Percentiles rank a stretch among this genome's conserved stretches.
These are phyloP conservation scores for Stomatorhinus walkeri DNA, from an alignment of 2,797 vertebrate genomes.

Conservation along the genomic window DNA sequence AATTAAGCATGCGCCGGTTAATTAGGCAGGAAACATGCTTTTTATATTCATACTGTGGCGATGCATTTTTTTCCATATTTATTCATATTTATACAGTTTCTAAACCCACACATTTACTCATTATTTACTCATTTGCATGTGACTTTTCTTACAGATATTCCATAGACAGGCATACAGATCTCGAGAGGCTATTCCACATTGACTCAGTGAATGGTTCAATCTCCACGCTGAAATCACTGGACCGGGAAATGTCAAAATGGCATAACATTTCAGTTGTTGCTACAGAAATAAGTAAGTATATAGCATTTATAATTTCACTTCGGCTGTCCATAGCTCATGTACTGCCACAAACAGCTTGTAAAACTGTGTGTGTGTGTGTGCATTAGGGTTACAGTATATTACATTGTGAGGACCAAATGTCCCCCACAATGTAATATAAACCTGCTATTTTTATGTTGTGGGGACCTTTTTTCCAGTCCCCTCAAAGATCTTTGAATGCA, in stretches of 20 bases:
- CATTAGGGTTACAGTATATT: too few species aligned
- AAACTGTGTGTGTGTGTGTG: neutral
- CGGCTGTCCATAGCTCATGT: neutral
- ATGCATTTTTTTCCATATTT: slow-evolving; percentile 1
- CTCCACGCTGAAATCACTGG: slow-evolving; percentile 66
- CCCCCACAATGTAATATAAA: too few species aligned
- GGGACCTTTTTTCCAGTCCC: neutral
- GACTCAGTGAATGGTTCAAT: slow-evolving; percentile 73
- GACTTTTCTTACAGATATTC: slow-evolving; percentile 57
- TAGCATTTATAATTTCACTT: neutral
- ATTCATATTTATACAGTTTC: neutral
- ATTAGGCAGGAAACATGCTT: slow-evolving; percentile 3
- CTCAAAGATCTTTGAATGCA: neutral
- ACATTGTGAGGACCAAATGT: too few species aligned
- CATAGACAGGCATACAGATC: slow-evolving; percentile 68
- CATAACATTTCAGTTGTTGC: slow-evolving; percentile 75
- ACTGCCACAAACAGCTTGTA: neutral
- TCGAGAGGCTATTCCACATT: slow-evolving; percentile 68
- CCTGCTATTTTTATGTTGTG: too few species aligned
- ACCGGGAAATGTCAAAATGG: slow-evolving; percentile 72
- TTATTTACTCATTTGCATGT: neutral
- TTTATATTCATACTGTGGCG: neutral
- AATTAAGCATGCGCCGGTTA: neutral
- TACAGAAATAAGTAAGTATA: slow-evolving; percentile 71
- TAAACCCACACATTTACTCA: neutral